Conservation (phyloP, 2,888 invertebrate genomes). For the Latrodectus hesperus region DNA sequence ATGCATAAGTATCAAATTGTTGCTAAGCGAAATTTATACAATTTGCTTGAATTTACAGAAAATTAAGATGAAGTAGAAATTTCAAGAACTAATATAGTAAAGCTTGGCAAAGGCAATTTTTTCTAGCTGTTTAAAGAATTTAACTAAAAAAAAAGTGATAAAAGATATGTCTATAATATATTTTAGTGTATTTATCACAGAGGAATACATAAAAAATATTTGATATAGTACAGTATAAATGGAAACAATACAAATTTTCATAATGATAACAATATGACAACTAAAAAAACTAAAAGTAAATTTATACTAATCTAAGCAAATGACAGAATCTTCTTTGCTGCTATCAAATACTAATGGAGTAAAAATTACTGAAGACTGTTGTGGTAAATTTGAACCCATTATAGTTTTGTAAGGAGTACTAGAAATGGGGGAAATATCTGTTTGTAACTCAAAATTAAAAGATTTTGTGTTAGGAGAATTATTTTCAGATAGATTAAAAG, state of each 20-base stretch:
- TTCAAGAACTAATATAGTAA: no score
- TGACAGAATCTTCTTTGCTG: neutral
- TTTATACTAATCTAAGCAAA: neutral
- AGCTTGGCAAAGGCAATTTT: no score
- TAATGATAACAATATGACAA: neutral
- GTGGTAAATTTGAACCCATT: neutral
- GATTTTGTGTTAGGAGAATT: slow-evolving; percentile 10
- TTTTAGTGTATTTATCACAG: neutral
- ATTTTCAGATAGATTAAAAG: neutral
- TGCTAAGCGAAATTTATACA: no score
- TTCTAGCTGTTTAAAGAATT: no score
- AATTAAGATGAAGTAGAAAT: no score
- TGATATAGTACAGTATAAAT: neutral
- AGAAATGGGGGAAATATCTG: neutral
- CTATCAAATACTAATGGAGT: slow-evolving; percentile 39
- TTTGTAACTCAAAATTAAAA: neutral
- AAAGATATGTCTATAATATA: neutral
- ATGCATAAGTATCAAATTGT: no score
- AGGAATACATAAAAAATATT: neutral
- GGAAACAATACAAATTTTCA: neutral
- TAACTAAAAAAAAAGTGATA: neutral
- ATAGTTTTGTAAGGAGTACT: neutral
- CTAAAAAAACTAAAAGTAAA: neutral
- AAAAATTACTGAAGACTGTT: neutral
- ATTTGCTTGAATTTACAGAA: no score